Evolutionary conservation across 2,797 vertebrate species (phyloP), one percentile per base, ranked within the genome.

Genomic region (Emydoidea blandingii): DNA sequence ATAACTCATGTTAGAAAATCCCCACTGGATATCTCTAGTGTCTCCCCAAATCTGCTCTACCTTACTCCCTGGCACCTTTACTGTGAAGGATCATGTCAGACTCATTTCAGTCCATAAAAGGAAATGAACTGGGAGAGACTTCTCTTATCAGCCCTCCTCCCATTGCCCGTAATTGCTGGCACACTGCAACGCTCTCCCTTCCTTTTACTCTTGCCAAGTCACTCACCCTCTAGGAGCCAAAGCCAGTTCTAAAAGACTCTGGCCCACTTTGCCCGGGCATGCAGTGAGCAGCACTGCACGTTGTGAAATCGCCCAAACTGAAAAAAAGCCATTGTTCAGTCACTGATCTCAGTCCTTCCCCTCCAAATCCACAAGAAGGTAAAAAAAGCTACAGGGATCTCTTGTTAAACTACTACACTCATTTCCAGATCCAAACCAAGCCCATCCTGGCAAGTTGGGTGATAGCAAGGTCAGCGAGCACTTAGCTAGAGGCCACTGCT

Each of bases 281-380:
- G 85, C 23, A 49, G 53, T 47, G 12, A 76, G 41, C 44, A 47
- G 27, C 27, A 44, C 41, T 5, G 44, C 4, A 53, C 1, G 79
- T 91, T 95, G 91, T 25, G 80, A 86, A 89, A 95, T 72, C 6
- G 1, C 52, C 57, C 37, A 11, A n/a, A 65, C 82, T n/a, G 78
- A 76, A 49, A 54, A 62, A 1, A 0, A 1, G 4, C 31, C 15
- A 0, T 2, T 2, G 59, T 59, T 3, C 31, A 25, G 0, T 53
- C 25, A 68, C 68, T 41, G 68, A 19, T 72, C 68, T 72, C 3
- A 2, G 44, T 52, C 57, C 49, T 6, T 79, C 53, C 81, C 37
- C 8, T 4, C 11, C 1, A 2, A n/a, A 82, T 11, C 14, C 79
- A 6, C 57, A 53, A 9, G 50, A 50, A 49, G 15, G 59, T 50